phyloP scores from a whole-genome alignment of 2,797 vertebrate genomes.

The Enteromius trimaculatus region DNA sequence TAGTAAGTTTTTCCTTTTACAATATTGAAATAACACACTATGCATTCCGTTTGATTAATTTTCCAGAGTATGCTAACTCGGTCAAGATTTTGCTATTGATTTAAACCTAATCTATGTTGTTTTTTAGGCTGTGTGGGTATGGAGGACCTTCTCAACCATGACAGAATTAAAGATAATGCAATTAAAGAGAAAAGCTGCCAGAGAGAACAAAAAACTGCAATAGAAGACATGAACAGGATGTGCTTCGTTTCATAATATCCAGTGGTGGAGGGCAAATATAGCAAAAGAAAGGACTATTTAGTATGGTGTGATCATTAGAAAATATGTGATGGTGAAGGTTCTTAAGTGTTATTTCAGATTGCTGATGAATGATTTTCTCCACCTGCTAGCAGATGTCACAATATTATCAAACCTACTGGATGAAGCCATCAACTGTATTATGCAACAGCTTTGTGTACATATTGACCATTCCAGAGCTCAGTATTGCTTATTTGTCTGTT shows the following conservation, averaged over 20 bases:
- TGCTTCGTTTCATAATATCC: not conserved
- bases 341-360: not conserved
- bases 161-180: slow-evolving; percentile 88
- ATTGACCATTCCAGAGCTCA: not conserved
- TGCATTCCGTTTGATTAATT: not conserved
- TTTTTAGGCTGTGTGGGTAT: slow-evolving; percentile 88
- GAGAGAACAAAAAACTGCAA: slow-evolving; percentile 77
- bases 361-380: not conserved
- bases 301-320: not conserved
- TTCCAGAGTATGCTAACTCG: not conserved
- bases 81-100: not conserved
- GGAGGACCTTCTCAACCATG: slow-evolving; percentile 89
- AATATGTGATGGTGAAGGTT: not conserved
- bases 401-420: not conserved
- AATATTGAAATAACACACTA: not conserved
- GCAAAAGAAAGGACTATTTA: not conserved
- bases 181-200: slow-evolving; percentile 79
- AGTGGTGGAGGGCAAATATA: not conserved
- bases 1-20: slow-evolving; percentile 78
- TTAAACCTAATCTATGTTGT: slow-evolving; percentile 31
- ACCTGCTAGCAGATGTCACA: not conserved
- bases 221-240: slow-evolving; percentile 35
- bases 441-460: slow-evolving; percentile 20
- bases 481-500: not conserved
- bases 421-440: not conserved